Conservation (phyloP, 2,888 invertebrate genomes). For the Acrobasis suavella region DNA sequence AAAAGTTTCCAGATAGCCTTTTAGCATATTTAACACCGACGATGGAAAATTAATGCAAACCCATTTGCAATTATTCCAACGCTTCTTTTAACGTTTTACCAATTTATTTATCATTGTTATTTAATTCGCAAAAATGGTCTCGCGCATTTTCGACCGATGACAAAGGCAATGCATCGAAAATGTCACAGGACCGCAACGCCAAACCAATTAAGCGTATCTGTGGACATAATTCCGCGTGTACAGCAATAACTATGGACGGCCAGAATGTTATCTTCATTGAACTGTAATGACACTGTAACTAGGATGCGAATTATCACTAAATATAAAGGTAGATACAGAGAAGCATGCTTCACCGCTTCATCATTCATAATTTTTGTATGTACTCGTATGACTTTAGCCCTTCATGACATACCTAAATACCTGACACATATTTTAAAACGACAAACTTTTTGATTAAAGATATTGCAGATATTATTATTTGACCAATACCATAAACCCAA, state of each 20-base stretch:
- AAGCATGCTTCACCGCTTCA: no score
- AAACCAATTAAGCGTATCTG: conserved; percentile 79
- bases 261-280: conserved; percentile 23
- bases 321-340: not conserved
- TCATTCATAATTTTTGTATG: no score
- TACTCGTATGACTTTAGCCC: no score
- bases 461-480: no score
- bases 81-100: conserved; percentile 19
- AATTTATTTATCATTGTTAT: conserved; percentile 46
- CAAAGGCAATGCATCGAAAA: conserved; percentile 78
- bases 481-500: no score
- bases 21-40: conserved; percentile 17
- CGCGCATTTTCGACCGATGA: conserved; percentile 71
- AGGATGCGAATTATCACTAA: not conserved
- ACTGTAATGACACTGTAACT: conserved; percentile 31
- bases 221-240: conserved; percentile 61
- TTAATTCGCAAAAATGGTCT: conserved; percentile 64
- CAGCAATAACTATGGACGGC: not conserved
- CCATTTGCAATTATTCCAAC: conserved; percentile 25
- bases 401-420: no score
- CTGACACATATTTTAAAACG: no score
- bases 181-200: conserved; percentile 76
- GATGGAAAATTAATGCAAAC: conserved; percentile 16
- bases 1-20: conserved; percentile 10
- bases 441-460: no score